Evolutionary conservation across 2,797 vertebrate genomes (phyloP).

Genomic region (Craterocephalus amniculus): DNA sequence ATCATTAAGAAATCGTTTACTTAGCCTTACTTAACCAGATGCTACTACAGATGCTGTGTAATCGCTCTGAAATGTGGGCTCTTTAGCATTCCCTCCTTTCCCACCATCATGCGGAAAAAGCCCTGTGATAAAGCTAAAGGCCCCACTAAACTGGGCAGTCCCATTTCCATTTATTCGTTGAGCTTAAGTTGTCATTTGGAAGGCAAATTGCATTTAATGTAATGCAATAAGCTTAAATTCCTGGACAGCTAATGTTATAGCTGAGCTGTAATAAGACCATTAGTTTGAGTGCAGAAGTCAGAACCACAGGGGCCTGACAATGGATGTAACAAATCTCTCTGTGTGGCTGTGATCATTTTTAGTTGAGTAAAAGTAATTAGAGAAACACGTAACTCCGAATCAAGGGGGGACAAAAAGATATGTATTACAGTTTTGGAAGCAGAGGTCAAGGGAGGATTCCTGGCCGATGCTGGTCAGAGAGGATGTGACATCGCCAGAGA

Average conservation of each 20-base stretch:
- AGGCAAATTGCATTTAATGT: constrained; percentile 34
- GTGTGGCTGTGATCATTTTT: constrained; percentile 33
- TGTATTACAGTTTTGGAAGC: background rate
- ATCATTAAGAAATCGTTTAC: too few relatives aligned
- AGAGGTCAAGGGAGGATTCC: constrained; percentile 7
- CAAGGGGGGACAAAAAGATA: background rate
- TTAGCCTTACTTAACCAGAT: too few relatives aligned
- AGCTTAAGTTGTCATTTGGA: constrained; percentile 12
- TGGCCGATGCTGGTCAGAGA: background rate
- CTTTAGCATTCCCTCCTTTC: background rate
- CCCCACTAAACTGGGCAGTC: background rate
- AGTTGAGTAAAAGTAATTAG: constrained; percentile 53
- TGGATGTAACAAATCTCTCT: constrained; percentile 36
- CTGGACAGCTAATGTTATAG: constrained; percentile 34
- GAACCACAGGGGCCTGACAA: constrained; percentile 40
- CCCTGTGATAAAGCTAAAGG: constrained; percentile 5
- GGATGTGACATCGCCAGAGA: background rate
- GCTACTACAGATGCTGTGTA: constrained; percentile 9
- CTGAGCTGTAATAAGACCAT: constrained; percentile 42
- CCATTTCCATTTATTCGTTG: constrained; percentile 23
- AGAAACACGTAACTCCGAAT: constrained; percentile 40
- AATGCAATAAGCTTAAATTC: constrained; percentile 43
- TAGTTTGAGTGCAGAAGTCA: constrained; percentile 46
- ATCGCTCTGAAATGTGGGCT: constrained; percentile 1
- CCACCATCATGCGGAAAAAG: constrained; percentile 2